A percentile compares a stretch with the other conserved stretches of the same genome.
Conservation (phyloP, 2,797 vertebrate genomes). For the Xenentodon cancila region DNA sequence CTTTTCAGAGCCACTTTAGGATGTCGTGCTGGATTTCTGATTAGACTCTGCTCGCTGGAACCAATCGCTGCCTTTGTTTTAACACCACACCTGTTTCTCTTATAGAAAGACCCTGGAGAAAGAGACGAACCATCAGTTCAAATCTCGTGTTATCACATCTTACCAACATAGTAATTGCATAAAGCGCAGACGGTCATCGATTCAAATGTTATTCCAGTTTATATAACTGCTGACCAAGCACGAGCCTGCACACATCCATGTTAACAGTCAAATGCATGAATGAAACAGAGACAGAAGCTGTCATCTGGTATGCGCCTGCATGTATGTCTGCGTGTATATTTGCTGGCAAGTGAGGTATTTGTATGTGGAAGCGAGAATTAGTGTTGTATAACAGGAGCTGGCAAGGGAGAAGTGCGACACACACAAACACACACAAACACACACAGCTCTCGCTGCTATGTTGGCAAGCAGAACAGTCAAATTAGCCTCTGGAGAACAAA, state of each 20-base stretch:
- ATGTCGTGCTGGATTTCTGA: constrained; percentile 65
- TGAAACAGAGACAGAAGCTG: constrained; percentile 37
- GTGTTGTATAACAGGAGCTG: constrained; percentile 78
- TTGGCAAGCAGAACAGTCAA: constrained; percentile 80
- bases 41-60: constrained; percentile 66
- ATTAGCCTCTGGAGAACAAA: constrained; percentile 84
- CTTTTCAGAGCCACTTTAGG: constrained; percentile 59
- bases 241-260: constrained; percentile 20
- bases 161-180: constrained; percentile 14
- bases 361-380: constrained; percentile 63
- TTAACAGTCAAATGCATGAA: constrained; percentile 43
- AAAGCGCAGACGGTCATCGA: constrained; percentile 13
- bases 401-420: constrained; percentile 61
- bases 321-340: constrained; percentile 33
- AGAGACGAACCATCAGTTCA: constrained; percentile 23
- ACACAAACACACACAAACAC: constrained; percentile 36
- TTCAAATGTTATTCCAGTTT: constrained; percentile 21
- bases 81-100: constrained; percentile 66
- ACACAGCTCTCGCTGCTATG: constrained; percentile 60
- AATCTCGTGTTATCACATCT: constrained; percentile 35
- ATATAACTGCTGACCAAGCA: constrained; percentile 15
- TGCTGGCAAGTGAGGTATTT: constrained; percentile 66
- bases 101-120: constrained; percentile 46
- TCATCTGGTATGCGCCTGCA: constrained; percentile 20
- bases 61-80: constrained; percentile 69